Conservation (phyloP, 2,113 vertebrate species). For the Butastur rufipennis region DNA sequence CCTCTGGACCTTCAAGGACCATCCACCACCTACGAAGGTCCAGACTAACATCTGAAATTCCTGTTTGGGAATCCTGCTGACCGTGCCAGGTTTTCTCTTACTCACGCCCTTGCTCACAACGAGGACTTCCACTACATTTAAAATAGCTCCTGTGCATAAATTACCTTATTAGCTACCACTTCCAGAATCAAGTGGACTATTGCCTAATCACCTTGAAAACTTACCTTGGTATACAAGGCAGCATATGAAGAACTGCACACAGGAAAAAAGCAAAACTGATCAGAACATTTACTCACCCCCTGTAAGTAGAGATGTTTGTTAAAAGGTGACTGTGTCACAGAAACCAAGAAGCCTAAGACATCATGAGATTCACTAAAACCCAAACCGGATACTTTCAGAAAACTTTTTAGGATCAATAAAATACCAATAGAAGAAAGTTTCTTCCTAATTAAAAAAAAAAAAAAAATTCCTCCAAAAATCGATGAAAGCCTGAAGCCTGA, state of each 20-base stretch:
- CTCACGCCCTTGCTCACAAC: fast-evolving
- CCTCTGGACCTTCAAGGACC: background rate
- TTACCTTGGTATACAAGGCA: background rate
- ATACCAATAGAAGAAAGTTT: background rate
- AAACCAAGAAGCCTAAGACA: background rate
- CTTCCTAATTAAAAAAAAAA: background rate
- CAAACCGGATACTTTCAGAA: background rate
- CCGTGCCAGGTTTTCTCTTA: background rate
- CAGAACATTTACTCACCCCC: background rate
- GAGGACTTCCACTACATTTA: background rate
- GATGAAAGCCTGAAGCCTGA: background rate
- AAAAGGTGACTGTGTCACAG: fast-evolving
- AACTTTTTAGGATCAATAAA: background rate
- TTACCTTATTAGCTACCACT: fast-evolving
- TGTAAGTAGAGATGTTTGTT: fast-evolving
- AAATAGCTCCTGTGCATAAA: background rate
- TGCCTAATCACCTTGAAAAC: background rate
- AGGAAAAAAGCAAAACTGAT: background rate
- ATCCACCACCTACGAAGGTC: too few species aligned
- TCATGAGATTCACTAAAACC: fast-evolving
- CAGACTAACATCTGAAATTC: background rate
- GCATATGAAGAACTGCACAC: background rate
- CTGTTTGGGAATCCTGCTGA: background rate
- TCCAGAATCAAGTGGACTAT: background rate
- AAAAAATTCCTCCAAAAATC: background rate